Conservation (phyloP, 2,113 vertebrate species). For the Sterrhoptilus dennistouni region DNA sequence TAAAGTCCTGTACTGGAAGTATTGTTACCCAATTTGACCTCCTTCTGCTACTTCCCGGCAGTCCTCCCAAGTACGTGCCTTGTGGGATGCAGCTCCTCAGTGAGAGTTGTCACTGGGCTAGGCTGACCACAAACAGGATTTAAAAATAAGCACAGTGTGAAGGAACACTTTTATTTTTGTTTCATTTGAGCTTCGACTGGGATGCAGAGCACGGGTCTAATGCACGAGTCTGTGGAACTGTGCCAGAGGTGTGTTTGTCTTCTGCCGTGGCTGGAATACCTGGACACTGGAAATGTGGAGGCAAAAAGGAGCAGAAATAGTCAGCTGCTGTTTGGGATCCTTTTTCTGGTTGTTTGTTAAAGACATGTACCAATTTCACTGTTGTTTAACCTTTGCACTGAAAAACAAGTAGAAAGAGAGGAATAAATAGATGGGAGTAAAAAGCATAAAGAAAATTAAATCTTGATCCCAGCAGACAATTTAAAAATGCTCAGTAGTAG, state of each 20-base stretch:
- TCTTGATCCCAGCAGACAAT: not conserved
- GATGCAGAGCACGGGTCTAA: not conserved
- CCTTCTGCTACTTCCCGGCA: not conserved
- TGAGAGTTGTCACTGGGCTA: not conserved
- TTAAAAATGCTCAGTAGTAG: not conserved
- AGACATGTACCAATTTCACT: not conserved
- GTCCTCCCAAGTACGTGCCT: not conserved
- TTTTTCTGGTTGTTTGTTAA: not conserved
- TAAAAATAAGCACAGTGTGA: not conserved
- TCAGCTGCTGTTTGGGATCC: not conserved
- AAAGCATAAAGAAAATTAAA: not conserved
- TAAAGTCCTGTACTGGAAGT: not conserved
- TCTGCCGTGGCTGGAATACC: fast-evolving
- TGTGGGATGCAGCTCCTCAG: not conserved
- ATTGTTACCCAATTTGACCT: not conserved
- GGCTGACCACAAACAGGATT: not conserved
- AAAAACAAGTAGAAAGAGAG: not conserved
- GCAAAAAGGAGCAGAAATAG: not conserved
- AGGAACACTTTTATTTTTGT: not conserved
- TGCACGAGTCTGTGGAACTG: fast-evolving
- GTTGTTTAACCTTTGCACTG: not conserved
- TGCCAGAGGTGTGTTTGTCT: not conserved
- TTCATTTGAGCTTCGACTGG: not conserved
- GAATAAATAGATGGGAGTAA: not conserved
- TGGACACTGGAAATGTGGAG: not conserved